Conservation (phyloP, 2,888 invertebrate species). For the Atrina japonica region DNA sequence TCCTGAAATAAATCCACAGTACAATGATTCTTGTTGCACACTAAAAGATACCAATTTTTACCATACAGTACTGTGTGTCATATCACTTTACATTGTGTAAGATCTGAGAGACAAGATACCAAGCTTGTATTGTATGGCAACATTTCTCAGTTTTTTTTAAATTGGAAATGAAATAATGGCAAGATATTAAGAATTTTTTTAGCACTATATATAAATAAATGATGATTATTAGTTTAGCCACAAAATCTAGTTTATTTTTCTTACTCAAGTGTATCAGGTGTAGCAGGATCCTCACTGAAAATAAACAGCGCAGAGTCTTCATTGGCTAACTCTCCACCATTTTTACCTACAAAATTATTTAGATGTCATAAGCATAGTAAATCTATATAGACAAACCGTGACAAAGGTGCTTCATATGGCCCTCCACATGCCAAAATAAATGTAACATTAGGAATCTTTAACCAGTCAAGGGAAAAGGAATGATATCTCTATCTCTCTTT, state of each 20-base stretch:
- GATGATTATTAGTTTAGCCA: not conserved
- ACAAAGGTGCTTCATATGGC: no score
- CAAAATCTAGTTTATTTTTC: not conserved
- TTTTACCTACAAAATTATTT: constrained; percentile 46
- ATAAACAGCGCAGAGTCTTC: constrained; percentile 63
- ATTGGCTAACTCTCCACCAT: constrained; percentile 53
- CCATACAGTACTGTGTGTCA: not conserved
- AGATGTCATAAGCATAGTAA: no score
- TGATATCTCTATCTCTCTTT: no score
- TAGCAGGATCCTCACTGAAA: constrained; percentile 62
- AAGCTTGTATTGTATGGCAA: not conserved
- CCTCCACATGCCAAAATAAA: no score
- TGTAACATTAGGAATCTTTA: no score
- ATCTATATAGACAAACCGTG: no score
- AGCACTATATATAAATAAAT: not conserved
- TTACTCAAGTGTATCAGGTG: constrained; percentile 60
- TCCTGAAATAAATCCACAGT: constrained; percentile 48
- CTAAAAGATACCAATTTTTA: no score
- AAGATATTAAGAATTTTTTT: no score
- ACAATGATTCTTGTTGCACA: no score
- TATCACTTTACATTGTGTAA: not conserved
- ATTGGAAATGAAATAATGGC: not conserved
- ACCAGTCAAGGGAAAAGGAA: no score
- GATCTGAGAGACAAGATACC: not conserved
- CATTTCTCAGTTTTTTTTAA: not conserved